Evolutionary conservation across 2,888 invertebrate genomes (phyloP), one percentile per base, ranked within the genome.

Genomic region (Nomada ruficornis): DNA sequence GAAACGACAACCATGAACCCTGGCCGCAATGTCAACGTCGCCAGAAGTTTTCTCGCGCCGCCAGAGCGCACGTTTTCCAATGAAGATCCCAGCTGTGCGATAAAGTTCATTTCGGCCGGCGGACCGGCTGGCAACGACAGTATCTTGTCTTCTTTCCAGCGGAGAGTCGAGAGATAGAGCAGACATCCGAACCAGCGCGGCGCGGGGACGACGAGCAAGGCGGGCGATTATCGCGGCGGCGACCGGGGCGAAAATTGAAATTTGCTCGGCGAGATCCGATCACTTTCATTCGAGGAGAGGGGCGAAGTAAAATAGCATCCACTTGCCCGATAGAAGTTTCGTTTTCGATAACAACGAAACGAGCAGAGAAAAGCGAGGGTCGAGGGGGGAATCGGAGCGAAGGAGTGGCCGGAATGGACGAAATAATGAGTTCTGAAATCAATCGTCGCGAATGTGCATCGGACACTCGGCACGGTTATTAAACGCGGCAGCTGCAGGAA

Each of bases 1-100:
- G 70, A 81, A 70, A 29, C 63, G 70, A 70, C 57, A 65, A 74
- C 60, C 72, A 74, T 65, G 81, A 74, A 81, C 77, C 64, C 50
- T 69, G 55, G 70, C 77, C 84, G 59, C 57, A 67, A 72, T 52
- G 75, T 83, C 80, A 79, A 77, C 68, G 78, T 71, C 60, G 75
- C 65, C 65, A 62, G 85, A 84, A 86, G 83, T 86, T 88, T 87
- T 73, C 80, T 83, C 85, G 82, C 88, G 81, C 77, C 70, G 79
- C 29, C 50, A 36, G 63, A 60, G 75, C 83, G 80, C 86, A 84
- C 87, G 88, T 87, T 88, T 87, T 80, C 89, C 88, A 88, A 90
- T 88, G 89, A 88, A 90, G 90, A 90, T 90, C 88, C 89, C 90
- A 90, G 89, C 88, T 89, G 90, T 71, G 90, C 81, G 90, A 90